Conservation (phyloP, 2,888 invertebrate genomes). For the Stenolophus ochropezus region DNA sequence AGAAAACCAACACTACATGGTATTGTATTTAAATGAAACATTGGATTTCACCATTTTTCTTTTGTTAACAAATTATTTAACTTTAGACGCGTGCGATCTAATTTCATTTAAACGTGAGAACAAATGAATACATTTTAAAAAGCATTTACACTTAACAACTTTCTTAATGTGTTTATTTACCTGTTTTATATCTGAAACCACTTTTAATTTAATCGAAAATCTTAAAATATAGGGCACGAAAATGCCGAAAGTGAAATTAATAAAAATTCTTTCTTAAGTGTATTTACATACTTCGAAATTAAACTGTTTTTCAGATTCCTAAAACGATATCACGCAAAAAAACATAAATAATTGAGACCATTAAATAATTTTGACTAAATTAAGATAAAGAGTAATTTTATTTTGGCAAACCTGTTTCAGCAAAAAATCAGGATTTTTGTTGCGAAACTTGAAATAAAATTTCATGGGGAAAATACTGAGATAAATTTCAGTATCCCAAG, state of each 20-base stretch:
- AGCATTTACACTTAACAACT: neutral
- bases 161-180: neutral
- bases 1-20: constrained; percentile 6
- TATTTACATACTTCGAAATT: neutral
- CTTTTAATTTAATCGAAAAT: neutral
- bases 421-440: neutral
- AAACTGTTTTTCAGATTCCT: neutral
- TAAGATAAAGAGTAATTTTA: neutral
- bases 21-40: constrained; percentile 46
- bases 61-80: constrained; percentile 31
- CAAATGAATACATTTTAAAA: neutral
- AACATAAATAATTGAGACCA: neutral
- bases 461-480: neutral
- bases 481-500: neutral
- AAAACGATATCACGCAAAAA: neutral
- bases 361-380: neutral
- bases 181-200: neutral
- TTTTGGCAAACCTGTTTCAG: neutral
- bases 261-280: neutral
- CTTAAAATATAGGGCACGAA: neutral
- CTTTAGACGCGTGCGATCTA: neutral
- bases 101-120: neutral
- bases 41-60: constrained; percentile 41
- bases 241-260: neutral
- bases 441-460: neutral